Evolutionary conservation across 1,140 invertebrate genomes (phyloP).

Genomic region (Lordiphosa stackelbergi): DNA sequence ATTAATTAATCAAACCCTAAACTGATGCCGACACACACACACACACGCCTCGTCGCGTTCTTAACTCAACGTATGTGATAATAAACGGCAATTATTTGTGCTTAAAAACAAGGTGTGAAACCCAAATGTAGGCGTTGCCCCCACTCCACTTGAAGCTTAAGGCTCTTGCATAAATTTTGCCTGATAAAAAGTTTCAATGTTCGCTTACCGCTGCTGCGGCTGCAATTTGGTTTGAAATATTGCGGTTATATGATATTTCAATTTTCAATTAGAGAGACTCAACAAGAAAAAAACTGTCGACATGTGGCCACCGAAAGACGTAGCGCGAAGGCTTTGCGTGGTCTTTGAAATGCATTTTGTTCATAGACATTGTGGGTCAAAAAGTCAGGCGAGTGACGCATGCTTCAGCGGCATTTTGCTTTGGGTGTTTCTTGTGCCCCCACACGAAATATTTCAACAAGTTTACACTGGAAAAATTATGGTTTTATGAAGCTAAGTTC

Average conservation of each 20-base stretch:
- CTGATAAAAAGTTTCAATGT: constrained; percentile 60
- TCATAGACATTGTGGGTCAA: constrained; percentile 57
- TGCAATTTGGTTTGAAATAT: constrained; percentile 51
- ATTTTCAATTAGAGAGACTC: constrained; percentile 66
- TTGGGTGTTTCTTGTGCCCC: constrained; percentile 17
- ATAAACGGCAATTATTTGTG: constrained; percentile 54
- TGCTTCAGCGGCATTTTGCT: constrained; percentile 28
- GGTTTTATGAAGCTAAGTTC: no score
- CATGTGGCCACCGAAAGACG: not conserved
- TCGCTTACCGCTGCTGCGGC: constrained; percentile 21
- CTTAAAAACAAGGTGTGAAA: constrained; percentile 62
- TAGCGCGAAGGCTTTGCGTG: constrained; percentile 31
- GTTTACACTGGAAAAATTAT: constrained; percentile 5
- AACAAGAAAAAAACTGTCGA: constrained; percentile 29
- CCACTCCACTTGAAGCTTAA: constrained; percentile 11
- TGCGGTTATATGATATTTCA: constrained; percentile 65
- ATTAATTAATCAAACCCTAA: constrained; percentile 59
- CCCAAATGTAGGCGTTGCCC: constrained; percentile 35
- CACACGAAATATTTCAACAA: constrained; percentile 23
- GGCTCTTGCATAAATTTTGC: constrained; percentile 58
- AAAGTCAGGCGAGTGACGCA: constrained; percentile 62
- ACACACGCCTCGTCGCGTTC: constrained; percentile 38
- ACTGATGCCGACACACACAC: constrained; percentile 36
- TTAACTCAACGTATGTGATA: constrained; percentile 33
- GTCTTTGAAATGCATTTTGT: constrained; percentile 36